phyloP scores from a whole-genome alignment of 2,113 vertebrate genomes.

The Cololabis saira region DNA sequence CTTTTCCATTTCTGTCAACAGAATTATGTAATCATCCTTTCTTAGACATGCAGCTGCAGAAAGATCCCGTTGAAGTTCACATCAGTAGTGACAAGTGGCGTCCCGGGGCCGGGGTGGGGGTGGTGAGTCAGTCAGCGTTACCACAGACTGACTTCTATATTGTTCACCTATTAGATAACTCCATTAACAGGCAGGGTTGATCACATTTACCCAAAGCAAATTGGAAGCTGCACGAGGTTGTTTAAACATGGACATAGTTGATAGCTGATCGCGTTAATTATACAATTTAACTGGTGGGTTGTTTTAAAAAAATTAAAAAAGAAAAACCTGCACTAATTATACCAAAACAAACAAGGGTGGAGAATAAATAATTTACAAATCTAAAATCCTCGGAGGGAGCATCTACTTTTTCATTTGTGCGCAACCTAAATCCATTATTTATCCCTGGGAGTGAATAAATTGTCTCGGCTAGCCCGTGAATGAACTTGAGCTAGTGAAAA shows the following conservation, averaged over 20 bases:
- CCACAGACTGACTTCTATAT: background rate
- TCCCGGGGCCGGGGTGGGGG: background rate
- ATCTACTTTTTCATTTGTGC: conserved; percentile 51
- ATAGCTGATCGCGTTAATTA: conserved; percentile 16
- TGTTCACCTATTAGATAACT: conserved; percentile 13
- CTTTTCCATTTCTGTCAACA: background rate
- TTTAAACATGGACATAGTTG: conserved; percentile 25
- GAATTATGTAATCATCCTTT: conserved; percentile 24
- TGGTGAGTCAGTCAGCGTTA: background rate
- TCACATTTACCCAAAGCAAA: background rate
- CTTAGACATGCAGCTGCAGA: background rate
- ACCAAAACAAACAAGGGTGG: conserved; percentile 47
- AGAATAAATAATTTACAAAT: conserved; percentile 60
- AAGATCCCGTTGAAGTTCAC: conserved; percentile 20
- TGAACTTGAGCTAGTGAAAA: conserved; percentile 69
- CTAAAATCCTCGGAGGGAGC: conserved; percentile 49
- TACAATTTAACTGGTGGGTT: conserved; percentile 21
- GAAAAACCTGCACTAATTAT: conserved; percentile 34
- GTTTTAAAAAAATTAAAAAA: background rate
- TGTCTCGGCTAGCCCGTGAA: conserved; percentile 56
- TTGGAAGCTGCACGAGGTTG: conserved; percentile 15
- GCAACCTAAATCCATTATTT: conserved; percentile 78
- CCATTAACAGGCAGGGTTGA: conserved; percentile 6
- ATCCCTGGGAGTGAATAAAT: conserved; percentile 69
- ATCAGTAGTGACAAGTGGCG: background rate